Conservation (phyloP, 2,888 invertebrate genomes). For the Tetropium fuscum region DNA sequence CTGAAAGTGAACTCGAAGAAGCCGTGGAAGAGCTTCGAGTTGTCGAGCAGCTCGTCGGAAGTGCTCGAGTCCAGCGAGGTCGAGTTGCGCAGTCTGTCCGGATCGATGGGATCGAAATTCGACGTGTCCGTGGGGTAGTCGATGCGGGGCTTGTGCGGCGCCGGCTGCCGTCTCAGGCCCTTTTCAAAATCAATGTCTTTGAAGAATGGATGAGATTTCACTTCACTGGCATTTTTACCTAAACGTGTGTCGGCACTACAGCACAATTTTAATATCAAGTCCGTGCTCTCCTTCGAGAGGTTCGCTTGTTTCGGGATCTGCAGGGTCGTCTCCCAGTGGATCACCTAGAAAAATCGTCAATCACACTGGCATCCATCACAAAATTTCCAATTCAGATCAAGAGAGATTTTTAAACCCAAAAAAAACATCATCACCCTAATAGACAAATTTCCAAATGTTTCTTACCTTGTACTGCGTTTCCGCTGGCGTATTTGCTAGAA, state of each 20-base stretch:
- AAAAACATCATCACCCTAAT: too few relatives aligned
- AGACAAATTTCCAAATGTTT: too few relatives aligned
- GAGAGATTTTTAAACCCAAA: too few relatives aligned
- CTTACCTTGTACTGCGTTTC: slow-evolving; percentile 96
- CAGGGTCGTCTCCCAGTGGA: slow-evolving; percentile 94
- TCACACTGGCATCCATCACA: background rate
- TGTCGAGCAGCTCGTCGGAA: slow-evolving; percentile 83
- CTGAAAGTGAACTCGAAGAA: slow-evolving; percentile 99
- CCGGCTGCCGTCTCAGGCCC: slow-evolving; percentile 86
- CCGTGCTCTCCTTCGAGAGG: slow-evolving; percentile 87
- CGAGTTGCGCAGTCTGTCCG: slow-evolving; percentile 86
- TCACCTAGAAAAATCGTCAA: slow-evolving; percentile 77
- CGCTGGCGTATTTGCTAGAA: slow-evolving; percentile 92
- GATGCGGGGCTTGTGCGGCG: slow-evolving; percentile 95
- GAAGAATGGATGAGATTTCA: slow-evolving; percentile 95
- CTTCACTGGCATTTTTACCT: slow-evolving; percentile 92
- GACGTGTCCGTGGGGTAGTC: slow-evolving; percentile 97
- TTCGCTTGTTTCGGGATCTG: slow-evolving; percentile 92
- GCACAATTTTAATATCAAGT: slow-evolving; percentile 91
- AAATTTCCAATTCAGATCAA: too few relatives aligned
- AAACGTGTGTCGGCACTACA: slow-evolving; percentile 90
- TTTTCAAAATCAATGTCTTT: slow-evolving; percentile 90
- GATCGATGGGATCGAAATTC: slow-evolving; percentile 97
- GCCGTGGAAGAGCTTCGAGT: slow-evolving; percentile 92
- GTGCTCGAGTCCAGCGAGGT: slow-evolving; percentile 83